Base-by-base conservation (phyloP, 2,888 invertebrate genomes). In the Muscina levida region DNA sequence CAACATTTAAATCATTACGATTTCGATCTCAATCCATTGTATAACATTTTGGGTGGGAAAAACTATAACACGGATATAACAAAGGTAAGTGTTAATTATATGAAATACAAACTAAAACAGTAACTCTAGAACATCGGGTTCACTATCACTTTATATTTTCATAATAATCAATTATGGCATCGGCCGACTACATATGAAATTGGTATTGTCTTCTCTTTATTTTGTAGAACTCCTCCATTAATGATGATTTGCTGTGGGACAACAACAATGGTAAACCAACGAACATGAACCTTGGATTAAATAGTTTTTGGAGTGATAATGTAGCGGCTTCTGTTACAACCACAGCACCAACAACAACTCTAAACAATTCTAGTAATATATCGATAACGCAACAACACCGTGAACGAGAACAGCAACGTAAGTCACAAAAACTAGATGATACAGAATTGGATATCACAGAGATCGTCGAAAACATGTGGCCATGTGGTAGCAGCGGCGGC, bases 401-500 rank as follows among this genome's bases (percentile, higher is more conserved):
- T 3, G 71, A 83, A 11, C 68, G 75, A 13, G 79, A 82, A 13
- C 74, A 74, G 51, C 44, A 65, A 13, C 75, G 74, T 79, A 65
- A 84, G 82, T 74, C 84, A 74, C 71, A 84, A 77, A 83, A 76
- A 75, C 77, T 70, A 83, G 81, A 84, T 82, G 88, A 88, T 82
- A 92, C 94, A 91, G 93, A 94, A 85, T 93, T 93, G 82, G 94
- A 95, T 86, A 84, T 94, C 66, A 93, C 94, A 24, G 87, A 89
- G 72, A 88, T 88, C 72, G 89, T 89, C 57, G 89, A 87, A 72
- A 85, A 87, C 93, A 93, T 92, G 74, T 93, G 93, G 93, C 86
- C 86, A 15, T 42, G 22, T 22, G 85, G 86, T 82, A n/a, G n/a
- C n/a, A n/a, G n/a, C n/a, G n/a, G n/a, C n/a, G n/a, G n/a, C n/a